Percentiles rank a stretch among this genome's conserved stretches.
phyloP scores from a whole-genome alignment of 2,113 vertebrate genomes.

The Protobothrops flavoviridis region DNA sequence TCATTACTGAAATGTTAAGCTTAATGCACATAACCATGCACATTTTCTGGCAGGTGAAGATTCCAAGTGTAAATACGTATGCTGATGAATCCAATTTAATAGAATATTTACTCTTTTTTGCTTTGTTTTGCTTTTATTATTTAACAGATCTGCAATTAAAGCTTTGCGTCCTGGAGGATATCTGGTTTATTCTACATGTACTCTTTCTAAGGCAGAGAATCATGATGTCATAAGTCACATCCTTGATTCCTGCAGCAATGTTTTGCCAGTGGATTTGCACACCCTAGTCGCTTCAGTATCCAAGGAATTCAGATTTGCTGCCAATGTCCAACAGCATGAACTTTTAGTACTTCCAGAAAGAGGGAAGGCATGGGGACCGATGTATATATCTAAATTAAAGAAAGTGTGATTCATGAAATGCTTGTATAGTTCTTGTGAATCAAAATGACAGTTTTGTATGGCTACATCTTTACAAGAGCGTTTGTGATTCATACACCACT shows the following conservation, averaged over 20 bases:
- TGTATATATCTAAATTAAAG: constrained; percentile 87
- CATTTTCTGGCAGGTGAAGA: not conserved
- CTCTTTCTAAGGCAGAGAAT: constrained; percentile 89
- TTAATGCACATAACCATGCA: not conserved
- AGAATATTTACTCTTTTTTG: not conserved
- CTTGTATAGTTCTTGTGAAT: constrained; percentile 9
- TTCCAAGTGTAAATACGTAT: constrained; percentile 15
- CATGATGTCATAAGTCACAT: constrained; percentile 77
- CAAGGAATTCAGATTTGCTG: constrained; percentile 77
- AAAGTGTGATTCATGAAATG: constrained; percentile 52
- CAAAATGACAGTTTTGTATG: not conserved
- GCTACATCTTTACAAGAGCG: not conserved
- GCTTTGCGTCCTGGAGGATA: constrained; percentile 85
- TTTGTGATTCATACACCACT: not conserved
- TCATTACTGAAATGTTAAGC: not conserved
- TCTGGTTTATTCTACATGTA: constrained; percentile 93
- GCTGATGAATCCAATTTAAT: not conserved
- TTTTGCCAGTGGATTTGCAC: constrained; percentile 77
- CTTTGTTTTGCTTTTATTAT: constrained; percentile 22
- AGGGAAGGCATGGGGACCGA: constrained; percentile 88
- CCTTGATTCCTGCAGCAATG: constrained; percentile 71
- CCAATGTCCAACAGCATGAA: constrained; percentile 68
- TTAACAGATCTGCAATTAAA: constrained; percentile 83
- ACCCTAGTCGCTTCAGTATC: constrained; percentile 72
- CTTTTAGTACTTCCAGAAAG: constrained; percentile 85